Evolutionary conservation across 2,113 vertebrate genomes (phyloP).

Genomic region (Pluvialis apricaria): DNA sequence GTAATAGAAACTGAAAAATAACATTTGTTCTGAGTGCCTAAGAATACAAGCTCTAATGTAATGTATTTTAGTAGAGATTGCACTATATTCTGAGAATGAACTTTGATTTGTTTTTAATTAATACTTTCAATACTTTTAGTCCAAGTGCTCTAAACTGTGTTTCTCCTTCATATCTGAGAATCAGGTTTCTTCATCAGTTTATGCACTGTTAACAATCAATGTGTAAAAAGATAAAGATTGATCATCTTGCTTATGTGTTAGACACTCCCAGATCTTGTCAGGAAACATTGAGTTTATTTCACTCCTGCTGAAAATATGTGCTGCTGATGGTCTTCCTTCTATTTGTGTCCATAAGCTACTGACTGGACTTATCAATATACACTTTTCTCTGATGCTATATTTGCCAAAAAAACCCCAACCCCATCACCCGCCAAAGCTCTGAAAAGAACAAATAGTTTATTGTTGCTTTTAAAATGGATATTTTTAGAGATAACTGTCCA

Average conservation of each 20-base stretch:
- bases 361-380: background rate
- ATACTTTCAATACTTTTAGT: background rate
- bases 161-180: background rate
- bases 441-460: background rate
- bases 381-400: rapidly evolving
- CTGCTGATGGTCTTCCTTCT: background rate
- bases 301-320: background rate
- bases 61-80: background rate
- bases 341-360: background rate
- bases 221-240: background rate
- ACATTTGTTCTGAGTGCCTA: background rate
- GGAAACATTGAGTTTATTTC: background rate
- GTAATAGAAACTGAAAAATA: background rate
- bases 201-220: background rate
- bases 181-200: background rate
- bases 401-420: background rate
- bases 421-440: background rate
- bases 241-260: background rate
- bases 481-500: background rate
- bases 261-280: background rate
- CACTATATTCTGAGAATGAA: background rate
- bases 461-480: background rate
- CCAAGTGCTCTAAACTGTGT: background rate
- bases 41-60: background rate
- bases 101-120: background rate